Percentiles rank a stretch among this genome's conserved stretches.
Conservation (phyloP, 1,140 invertebrate species). For the Eupristina koningsbergeri region DNA sequence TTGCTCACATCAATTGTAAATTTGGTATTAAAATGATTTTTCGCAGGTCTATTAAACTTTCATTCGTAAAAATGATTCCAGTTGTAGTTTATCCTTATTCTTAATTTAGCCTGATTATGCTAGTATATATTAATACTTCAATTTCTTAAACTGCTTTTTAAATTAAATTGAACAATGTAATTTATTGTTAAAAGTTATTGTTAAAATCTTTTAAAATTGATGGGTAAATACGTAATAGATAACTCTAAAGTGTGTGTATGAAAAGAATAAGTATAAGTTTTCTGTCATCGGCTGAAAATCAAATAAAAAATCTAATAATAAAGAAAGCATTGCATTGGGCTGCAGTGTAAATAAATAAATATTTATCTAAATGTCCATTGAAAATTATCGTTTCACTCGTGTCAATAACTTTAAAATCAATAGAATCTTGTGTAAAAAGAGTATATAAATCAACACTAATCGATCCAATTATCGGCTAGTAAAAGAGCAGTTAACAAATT, state of each 20-base stretch:
- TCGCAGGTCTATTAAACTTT: constrained; percentile 14
- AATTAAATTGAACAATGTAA: not conserved
- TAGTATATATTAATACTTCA: not conserved
- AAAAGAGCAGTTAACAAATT: not conserved
- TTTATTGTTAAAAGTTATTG: not conserved
- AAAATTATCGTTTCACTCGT: not conserved
- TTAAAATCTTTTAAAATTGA: not conserved
- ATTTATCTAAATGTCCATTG: not conserved
- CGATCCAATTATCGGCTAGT: too few relatives aligned
- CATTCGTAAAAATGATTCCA: not conserved
- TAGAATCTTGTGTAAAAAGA: not conserved
- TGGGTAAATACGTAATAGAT: not conserved
- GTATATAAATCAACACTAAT: not conserved
- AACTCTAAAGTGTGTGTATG: too few relatives aligned
- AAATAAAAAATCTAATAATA: not conserved
- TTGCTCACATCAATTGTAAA: not conserved
- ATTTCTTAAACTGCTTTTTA: not conserved
- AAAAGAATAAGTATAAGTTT: too few relatives aligned
- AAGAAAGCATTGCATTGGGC: not conserved
- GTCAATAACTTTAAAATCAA: not conserved
- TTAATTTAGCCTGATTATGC: not conserved
- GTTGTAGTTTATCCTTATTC: not conserved
- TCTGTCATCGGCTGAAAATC: too few relatives aligned
- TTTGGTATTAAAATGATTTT: constrained; percentile 24
- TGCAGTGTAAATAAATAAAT: not conserved